These are phyloP conservation scores for Poeciliopsis occidentalis DNA, from an alignment of 2,113 vertebrate genomes.

Conservation along the genomic window DNA sequence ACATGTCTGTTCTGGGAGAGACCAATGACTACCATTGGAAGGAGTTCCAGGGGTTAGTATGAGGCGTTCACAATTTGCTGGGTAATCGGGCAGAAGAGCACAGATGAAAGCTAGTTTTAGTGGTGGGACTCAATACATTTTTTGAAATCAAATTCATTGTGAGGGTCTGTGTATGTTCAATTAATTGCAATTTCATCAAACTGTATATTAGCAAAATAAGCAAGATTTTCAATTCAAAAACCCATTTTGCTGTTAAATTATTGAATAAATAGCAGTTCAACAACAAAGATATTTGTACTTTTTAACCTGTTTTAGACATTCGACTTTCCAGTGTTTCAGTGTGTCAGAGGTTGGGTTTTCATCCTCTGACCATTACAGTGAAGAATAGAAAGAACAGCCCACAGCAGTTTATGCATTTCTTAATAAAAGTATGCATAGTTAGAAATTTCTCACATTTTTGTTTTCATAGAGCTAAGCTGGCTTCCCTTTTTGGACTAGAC, in stretches of 20 bases:
- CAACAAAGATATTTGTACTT: too few species aligned
- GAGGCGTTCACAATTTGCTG: not conserved
- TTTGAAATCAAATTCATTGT: too few species aligned
- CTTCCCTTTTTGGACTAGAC: constrained; percentile 92
- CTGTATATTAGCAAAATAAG: too few species aligned
- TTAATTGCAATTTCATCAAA: too few species aligned
- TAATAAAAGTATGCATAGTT: not conserved
- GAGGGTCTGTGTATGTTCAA: too few species aligned
- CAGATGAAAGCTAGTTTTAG: too few species aligned
- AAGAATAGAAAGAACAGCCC: not conserved
- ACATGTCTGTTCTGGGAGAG: constrained; percentile 64
- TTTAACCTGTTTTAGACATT: too few species aligned
- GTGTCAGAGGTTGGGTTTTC: not conserved
- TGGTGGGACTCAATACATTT: too few species aligned
- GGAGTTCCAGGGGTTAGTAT: constrained; percentile 80
- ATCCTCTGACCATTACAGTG: not conserved
- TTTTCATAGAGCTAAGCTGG: constrained; percentile 86
- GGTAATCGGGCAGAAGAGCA: not conserved
- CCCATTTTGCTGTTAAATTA: too few species aligned
- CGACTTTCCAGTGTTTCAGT: not conserved
- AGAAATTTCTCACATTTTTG: not conserved
- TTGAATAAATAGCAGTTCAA: too few species aligned
- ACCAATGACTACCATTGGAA: constrained; percentile 78
- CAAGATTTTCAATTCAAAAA: too few species aligned
- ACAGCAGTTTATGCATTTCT: too few species aligned